Conservation (phyloP, 30 jellyfish, hydroid and myxozoan species). For the Turritopsis dohrnii region DNA sequence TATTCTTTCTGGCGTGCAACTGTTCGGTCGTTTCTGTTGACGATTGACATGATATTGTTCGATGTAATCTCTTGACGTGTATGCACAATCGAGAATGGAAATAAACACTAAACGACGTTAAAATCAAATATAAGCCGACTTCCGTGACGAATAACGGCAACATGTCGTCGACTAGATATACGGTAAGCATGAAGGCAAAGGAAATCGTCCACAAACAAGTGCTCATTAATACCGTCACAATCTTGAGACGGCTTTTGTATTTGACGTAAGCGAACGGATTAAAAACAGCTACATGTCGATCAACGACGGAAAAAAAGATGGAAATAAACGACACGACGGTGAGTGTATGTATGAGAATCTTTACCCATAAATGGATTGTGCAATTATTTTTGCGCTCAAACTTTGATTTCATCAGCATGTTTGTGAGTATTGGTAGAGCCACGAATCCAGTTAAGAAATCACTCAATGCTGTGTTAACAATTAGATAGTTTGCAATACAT, state of each 20-base stretch:
- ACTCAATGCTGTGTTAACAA: background rate
- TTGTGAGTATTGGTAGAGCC: background rate
- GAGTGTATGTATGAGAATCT: background rate
- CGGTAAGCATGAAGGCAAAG: background rate
- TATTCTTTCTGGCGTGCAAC: background rate
- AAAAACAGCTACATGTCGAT: background rate
- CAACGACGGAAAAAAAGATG: background rate
- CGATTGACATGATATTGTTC: background rate
- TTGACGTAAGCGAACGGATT: background rate
- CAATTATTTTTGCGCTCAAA: background rate
- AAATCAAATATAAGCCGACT: background rate
- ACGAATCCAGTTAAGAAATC: background rate
- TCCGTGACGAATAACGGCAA: background rate
- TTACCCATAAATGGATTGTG: background rate
- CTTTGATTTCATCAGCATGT: background rate
- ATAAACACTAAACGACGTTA: background rate
- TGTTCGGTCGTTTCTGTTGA: background rate
- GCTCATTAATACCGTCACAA: background rate
- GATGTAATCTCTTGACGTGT: background rate
- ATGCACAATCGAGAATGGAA: background rate
- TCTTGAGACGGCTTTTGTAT: background rate
- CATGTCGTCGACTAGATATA: background rate
- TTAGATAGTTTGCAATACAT: background rate
- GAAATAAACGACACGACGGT: background rate
- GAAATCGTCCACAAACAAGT: background rate